Conservation (phyloP, 2,888 invertebrate species). For the Dicyrtomina minuta region DNA sequence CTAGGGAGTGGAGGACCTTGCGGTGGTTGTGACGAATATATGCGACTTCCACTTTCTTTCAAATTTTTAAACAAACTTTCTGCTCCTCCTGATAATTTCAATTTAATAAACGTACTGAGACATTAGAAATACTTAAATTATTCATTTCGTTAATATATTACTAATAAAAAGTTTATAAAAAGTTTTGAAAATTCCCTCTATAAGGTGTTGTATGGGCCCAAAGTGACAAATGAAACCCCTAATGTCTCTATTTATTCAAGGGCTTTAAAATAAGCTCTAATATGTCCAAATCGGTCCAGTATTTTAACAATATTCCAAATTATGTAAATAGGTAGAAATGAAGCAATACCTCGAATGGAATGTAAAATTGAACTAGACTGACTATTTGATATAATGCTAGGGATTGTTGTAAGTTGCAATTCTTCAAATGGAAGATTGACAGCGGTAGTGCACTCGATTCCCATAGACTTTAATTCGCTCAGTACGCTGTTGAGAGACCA, state of each 20-base stretch:
- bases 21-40: conserved; percentile 20
- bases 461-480: conserved; percentile 16
- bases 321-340: too few relatives aligned
- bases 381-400: conserved; percentile 4
- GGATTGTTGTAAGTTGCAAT: conserved; percentile 17
- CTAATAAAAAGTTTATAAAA: background rate
- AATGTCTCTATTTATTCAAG: background rate
- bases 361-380: conserved; percentile 24
- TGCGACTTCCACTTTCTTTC: conserved; percentile 46
- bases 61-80: conserved; percentile 51
- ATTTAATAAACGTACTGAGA: too few relatives aligned
- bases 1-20: conserved; percentile 30
- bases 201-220: too few relatives aligned
- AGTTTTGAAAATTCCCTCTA: too few relatives aligned
- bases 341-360: conserved; percentile 24
- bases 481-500: conserved; percentile 15
- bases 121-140: too few relatives aligned
- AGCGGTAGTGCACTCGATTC: conserved; percentile 9
- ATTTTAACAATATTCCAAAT: too few relatives aligned
- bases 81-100: conserved; percentile 41
- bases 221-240: too few relatives aligned
- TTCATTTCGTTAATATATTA: background rate
- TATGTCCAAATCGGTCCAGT: too few relatives aligned
- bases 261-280: too few relatives aligned
- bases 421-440: conserved; percentile 23